Percentiles rank a stretch among this genome's conserved stretches.
These are phyloP conservation scores for Myrmecobius fasciatus DNA, from an alignment of 2,113 vertebrate genomes.

Conservation along the genomic window DNA sequence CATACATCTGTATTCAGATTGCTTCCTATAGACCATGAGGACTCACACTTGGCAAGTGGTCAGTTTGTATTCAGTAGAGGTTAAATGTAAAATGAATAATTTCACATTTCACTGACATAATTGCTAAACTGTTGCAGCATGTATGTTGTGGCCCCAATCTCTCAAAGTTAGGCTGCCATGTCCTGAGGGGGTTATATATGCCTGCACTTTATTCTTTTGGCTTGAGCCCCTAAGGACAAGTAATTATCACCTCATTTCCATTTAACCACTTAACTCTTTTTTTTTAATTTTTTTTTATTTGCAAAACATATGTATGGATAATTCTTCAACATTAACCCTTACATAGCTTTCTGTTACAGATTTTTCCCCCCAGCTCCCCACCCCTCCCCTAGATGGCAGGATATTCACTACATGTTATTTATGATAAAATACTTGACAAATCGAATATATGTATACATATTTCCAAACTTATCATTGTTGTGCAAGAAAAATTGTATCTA, in stretches of 20 bases:
- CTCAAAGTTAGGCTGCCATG: neutral
- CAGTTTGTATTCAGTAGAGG: neutral
- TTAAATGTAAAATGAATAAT: neutral
- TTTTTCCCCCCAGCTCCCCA: no score
- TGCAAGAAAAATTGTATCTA: no score
- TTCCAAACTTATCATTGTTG: no score
- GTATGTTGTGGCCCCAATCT: neutral
- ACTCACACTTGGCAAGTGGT: neutral
- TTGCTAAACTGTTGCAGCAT: neutral
- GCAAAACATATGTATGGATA: no score
- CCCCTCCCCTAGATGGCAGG: no score
- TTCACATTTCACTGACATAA: neutral
- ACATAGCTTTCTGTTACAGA: no score
- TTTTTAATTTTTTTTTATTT: no score
- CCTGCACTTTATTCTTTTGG: neutral
- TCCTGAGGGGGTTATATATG: neutral
- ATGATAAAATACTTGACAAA: no score
- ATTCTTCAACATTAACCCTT: no score
- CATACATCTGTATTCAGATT: neutral
- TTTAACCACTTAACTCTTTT: neutral
- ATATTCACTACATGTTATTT: no score
- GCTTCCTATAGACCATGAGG: neutral
- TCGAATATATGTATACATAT: no score
- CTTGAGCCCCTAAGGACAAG: neutral
- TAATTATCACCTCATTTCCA: neutral